These are phyloP conservation scores for Anser brachyrhynchus DNA, from an alignment of 2,113 vertebrate genomes.

Conservation along the genomic window DNA sequence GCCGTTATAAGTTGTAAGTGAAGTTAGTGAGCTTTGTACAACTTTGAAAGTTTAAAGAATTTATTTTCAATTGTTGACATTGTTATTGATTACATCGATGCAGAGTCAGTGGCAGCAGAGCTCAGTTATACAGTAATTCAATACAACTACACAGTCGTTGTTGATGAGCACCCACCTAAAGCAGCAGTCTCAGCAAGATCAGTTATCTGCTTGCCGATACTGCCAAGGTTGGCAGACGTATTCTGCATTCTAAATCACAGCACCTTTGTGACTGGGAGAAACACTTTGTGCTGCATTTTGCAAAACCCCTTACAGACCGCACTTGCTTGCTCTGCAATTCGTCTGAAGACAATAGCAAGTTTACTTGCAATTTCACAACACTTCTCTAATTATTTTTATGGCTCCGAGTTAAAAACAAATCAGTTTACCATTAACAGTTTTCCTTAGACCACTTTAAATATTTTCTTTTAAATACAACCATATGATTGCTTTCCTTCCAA, in stretches of 20 bases:
- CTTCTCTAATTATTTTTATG: neutral
- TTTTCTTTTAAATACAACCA: slow-evolving; percentile 14
- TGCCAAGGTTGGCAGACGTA: neutral
- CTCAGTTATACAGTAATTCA: neutral
- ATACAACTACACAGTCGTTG: neutral
- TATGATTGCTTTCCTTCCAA: slow-evolving; percentile 13
- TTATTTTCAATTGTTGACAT: neutral
- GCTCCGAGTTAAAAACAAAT: neutral
- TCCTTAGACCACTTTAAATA: neutral
- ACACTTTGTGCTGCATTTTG: neutral
- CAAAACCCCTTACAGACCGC: neutral
- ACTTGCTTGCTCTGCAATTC: neutral
- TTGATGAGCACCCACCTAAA: neutral
- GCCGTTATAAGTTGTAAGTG: neutral
- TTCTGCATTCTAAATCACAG: neutral
- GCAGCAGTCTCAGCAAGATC: neutral
- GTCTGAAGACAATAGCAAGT: neutral
- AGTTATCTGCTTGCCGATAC: neutral
- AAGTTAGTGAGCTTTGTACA: neutral
- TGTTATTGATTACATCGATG: neutral
- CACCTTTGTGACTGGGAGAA: neutral
- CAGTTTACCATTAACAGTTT: neutral
- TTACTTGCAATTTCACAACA: neutral
- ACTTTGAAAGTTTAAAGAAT: neutral
- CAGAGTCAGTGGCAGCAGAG: neutral